phyloP scores from a whole-genome alignment of 2,113 vertebrate genomes.

The Clarias magur region DNA sequence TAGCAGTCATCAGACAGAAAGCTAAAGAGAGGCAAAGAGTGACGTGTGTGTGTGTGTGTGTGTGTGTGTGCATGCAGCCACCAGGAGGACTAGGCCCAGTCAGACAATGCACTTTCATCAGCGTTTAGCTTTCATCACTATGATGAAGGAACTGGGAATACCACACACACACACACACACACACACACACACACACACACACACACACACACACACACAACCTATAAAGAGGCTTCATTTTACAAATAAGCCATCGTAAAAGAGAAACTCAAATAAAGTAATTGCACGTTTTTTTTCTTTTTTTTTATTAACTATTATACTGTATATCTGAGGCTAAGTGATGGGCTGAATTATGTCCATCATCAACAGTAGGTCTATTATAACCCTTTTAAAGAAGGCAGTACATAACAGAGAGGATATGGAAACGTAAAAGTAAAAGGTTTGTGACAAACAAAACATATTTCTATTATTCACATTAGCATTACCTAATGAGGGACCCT shows the following conservation, averaged over 20 bases:
- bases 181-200: slow-evolving; percentile 28
- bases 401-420: neutral
- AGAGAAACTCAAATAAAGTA: slow-evolving; percentile 60
- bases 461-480: neutral
- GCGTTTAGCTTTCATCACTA: slow-evolving; percentile 34
- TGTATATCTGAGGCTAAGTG: neutral
- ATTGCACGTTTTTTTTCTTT: slow-evolving; percentile 48
- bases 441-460: neutral
- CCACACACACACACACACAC: slow-evolving; percentile 16
- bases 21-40: neutral
- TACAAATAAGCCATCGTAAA: slow-evolving; percentile 62
- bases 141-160: slow-evolving; percentile 20
- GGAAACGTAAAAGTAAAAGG: neutral
- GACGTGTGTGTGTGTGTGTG: neutral
- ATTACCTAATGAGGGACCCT: neutral
- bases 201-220: slow-evolving; percentile 33
- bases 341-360: neutral
- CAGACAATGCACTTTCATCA: slow-evolving; percentile 16
- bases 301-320: neutral
- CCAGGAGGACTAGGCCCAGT: neutral
- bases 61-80: slow-evolving; percentile 2
- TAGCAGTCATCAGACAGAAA: neutral
- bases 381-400: neutral
- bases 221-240: slow-evolving; percentile 68
- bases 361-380: neutral